Conservation (phyloP, 2,888 invertebrate species). For the Tipula unca region DNA sequence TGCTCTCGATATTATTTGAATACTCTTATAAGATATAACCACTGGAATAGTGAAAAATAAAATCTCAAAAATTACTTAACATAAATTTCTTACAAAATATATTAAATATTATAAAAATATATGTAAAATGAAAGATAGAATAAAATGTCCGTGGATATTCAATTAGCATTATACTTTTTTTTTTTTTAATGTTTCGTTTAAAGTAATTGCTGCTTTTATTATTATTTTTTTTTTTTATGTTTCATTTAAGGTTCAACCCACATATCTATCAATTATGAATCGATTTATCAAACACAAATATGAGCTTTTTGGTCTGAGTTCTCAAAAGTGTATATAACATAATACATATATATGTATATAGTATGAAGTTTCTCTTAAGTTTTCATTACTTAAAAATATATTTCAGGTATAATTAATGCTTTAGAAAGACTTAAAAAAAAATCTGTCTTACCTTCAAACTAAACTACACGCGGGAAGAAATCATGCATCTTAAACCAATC, state of each 20-base stretch:
- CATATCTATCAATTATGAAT: conserved; percentile 17
- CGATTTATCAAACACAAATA: conserved; percentile 10
- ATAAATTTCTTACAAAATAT: not conserved
- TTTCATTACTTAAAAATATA: not conserved
- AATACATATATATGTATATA: no score
- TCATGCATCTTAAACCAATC: not conserved
- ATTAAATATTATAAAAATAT: not conserved
- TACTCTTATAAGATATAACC: not conserved
- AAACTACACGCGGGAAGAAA: not conserved
- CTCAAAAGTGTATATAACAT: not conserved
- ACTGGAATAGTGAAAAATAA: not conserved
- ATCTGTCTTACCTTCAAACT: not conserved
- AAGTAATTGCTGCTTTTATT: not conserved
- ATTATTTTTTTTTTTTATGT: not conserved
- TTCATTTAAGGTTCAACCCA: conserved; percentile 16
- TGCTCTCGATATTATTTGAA: conserved; percentile 8
- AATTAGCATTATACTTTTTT: not conserved
- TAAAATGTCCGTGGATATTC: conserved; percentile 10
- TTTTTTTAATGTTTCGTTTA: conserved; percentile 1
- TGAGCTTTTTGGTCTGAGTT: not conserved
- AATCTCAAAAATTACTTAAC: not conserved
- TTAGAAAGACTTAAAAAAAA: not conserved
- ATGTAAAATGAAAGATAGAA: not conserved
- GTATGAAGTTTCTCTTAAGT: not conserved
- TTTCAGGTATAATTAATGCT: not conserved